These are phyloP conservation scores for Coleophora flavipennella DNA, from an alignment of 2,888 invertebrate genomes.

Conservation along the genomic window DNA sequence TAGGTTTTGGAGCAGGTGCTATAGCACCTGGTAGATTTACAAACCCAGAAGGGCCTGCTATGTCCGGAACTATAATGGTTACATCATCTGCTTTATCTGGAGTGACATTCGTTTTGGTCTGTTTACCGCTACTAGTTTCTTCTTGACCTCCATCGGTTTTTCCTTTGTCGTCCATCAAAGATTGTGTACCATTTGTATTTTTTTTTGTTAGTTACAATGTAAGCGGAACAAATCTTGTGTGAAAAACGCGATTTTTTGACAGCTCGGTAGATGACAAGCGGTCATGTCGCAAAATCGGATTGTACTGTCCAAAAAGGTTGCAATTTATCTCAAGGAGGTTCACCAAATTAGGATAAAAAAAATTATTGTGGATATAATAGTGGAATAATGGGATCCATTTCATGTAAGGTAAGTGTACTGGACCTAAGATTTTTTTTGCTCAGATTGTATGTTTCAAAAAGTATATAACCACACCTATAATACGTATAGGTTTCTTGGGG, in stretches of 20 bases:
- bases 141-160: slow-evolving; percentile 26
- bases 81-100: neutral
- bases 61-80: slow-evolving; percentile 23
- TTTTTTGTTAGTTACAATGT: slow-evolving; percentile 21
- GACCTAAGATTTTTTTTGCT: no score
- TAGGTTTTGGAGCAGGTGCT: slow-evolving; percentile 21
- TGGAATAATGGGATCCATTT: no score
- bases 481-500: no score
- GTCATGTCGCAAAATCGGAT: no score
- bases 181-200: slow-evolving; percentile 38
- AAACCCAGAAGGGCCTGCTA: slow-evolving; percentile 51
- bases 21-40: slow-evolving; percentile 44
- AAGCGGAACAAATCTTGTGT: slow-evolving; percentile 23
- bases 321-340: no score
- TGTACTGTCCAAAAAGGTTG: no score
- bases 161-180: slow-evolving; percentile 53
- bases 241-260: slow-evolving; percentile 19
- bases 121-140: slow-evolving; percentile 26
- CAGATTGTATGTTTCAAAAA: no score
- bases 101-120: slow-evolving; percentile 16
- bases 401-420: no score
- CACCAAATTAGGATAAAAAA: no score
- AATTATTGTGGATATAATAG: no score
- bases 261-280: no score
- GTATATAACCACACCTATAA: no score